Base-by-base conservation (phyloP, 2,888 invertebrate species). In the Sphaerophoria taeniata region DNA sequence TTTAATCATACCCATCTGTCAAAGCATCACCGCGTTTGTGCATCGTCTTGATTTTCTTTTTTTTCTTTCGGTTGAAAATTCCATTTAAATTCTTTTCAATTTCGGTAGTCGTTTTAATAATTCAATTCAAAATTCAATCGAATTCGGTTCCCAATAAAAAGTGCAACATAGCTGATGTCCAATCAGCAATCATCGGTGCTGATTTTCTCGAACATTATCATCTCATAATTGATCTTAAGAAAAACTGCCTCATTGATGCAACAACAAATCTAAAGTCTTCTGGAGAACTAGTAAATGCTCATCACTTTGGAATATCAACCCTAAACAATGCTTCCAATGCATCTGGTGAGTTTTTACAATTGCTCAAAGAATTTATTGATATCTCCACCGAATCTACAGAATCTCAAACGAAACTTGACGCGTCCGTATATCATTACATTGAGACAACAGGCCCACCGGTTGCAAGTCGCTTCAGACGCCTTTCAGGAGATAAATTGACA, bases 191-290 rank as follows among this genome's bases (percentile, higher is more conserved):
- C 12, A 69, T 55, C 43, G 69, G 69, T 33, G 69, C 55, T 43
- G 49, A 65, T 47, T 65, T 65, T 14, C 65, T 51, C 33, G 34
- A 65, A 24, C 55, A 69, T 55, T 55, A 69, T n/a, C 69, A 69
- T 16, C 55, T 55, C 31, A 9, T 53, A 24, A 69, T 69, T 53
- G 67, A 69, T 12, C 51, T 69, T 31, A 69, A 9, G n/a, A 4
- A 43, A 39, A 53, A 53, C 4, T 69, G 39, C 9, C 67, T 69
- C 34, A 69, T 69, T 12, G 67, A 55, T 45, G 24, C 61, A 45
- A 61, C 12, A 61, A 61, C 43, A 61, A 53, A 6, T 43, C 69
- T 53, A 5, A 55, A 5, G 16, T 16, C 65, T 11, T n/a, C 11
- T 65, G 65, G 49, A 65, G 2, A 47, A 53, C 2, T 11, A n/a